A percentile compares a stretch with the other conserved stretches of the same genome.
phyloP scores from a whole-genome alignment of 2,888 invertebrate species.

The Apotomis capreana region DNA sequence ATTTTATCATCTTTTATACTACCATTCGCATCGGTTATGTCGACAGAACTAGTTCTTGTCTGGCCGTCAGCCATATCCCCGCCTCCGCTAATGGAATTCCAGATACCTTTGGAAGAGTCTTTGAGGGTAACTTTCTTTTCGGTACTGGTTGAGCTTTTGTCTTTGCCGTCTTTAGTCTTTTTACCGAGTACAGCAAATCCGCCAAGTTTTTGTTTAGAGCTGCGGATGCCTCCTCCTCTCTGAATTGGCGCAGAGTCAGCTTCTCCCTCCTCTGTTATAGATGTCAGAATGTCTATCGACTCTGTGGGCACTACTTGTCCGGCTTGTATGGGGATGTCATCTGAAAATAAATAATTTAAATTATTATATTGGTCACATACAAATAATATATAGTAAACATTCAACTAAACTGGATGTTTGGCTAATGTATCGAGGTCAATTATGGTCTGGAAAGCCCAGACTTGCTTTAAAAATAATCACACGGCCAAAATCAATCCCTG shows the following conservation, averaged over 20 bases:
- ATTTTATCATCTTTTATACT: constrained; percentile 79
- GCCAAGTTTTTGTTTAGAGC: constrained; percentile 85
- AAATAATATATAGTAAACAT: neutral
- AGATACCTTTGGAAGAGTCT: constrained; percentile 76
- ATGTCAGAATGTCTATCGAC: constrained; percentile 83
- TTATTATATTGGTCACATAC: neutral
- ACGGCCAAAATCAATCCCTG: constrained; percentile 2
- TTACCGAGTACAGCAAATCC: constrained; percentile 86
- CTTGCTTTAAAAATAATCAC: neutral
- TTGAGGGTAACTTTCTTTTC: constrained; percentile 78
- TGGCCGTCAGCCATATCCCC: constrained; percentile 77
- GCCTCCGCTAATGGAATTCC: constrained; percentile 75
- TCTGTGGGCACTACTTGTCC: constrained; percentile 85
- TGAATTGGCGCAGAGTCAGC: constrained; percentile 77
- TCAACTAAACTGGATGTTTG: neutral
- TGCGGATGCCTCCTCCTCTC: constrained; percentile 77
- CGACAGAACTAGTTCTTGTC: constrained; percentile 71
- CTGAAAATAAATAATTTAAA: constrained; percentile 76
- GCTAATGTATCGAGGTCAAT: constrained; percentile 11
- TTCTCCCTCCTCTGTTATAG: constrained; percentile 88
- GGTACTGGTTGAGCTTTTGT: constrained; percentile 63
- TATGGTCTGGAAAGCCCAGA: neutral
- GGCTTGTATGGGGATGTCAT: constrained; percentile 94
- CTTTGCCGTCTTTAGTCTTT: constrained; percentile 83
- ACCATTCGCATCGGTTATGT: constrained; percentile 70